Evolutionary conservation across 2,888 invertebrate species (phyloP), one percentile per base, ranked within the genome.

Genomic region (Podabrus alpinus): DNA sequence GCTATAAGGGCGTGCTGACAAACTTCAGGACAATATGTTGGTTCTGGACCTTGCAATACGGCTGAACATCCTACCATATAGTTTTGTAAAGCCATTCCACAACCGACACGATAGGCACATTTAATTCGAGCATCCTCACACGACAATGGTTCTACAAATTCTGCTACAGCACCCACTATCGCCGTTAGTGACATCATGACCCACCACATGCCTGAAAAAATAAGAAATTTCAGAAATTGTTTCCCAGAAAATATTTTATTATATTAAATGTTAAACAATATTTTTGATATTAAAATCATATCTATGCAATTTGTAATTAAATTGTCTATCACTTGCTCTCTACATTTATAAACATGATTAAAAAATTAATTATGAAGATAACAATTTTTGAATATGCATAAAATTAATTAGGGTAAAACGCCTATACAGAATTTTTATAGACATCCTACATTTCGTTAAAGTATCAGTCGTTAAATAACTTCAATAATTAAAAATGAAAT

Each of bases 1-100:
- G 95, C 94, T 62, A 95, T 94, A 59, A 95, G 89, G 0, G 95
- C 93, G 83, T 94, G 91, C 81, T 92, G 92, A 85, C 95, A 95
- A 69, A 90, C 88, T 82, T 92, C 91, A 0, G 94, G 92, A 84
- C 96, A 95, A 70, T 86, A 85, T 78, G 79, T 87, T 77, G 85
- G 84, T 80, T 74, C 84, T 72, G 81, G 87, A 24, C 92, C 90
- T 66, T 92, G 90, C 45, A 94, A 89, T 29, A 93, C 92, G 5
- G 90, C 90, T 9, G 92, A 91, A 84, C 95, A 96, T 81, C 92
- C 91, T 78, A 92, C 87, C 86, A 94, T 89, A 88, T 95, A 95
- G 87, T 93, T 93, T 85, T 92, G 92, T 73, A 95, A 90, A 11
- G 95, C 95, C 83, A 90, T 90, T 59, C 94, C 93, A 86, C 95